phyloP scores from a whole-genome alignment of 2,888 invertebrate species.

The Dasysyrphus tricinctus region DNA sequence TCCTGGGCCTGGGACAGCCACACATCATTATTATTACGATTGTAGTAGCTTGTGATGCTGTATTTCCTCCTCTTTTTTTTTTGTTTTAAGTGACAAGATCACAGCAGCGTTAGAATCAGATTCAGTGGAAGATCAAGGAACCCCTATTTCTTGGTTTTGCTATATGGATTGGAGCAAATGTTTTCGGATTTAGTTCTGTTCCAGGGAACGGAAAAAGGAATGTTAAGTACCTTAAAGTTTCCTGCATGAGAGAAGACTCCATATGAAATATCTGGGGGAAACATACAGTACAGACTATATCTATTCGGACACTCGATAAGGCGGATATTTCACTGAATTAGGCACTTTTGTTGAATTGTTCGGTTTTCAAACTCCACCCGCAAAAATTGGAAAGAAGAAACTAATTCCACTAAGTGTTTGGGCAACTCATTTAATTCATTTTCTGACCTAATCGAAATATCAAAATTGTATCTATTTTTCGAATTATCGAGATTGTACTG shows the following conservation, averaged over 20 bases:
- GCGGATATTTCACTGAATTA: no score
- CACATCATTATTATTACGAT: slow-evolving; percentile 72
- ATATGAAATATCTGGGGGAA: slow-evolving; percentile 40
- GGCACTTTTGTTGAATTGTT: neutral
- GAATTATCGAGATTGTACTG: neutral
- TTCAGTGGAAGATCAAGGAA: slow-evolving; percentile 53
- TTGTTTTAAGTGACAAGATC: slow-evolving; percentile 25
- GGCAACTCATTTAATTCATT: neutral
- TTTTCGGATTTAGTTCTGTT: slow-evolving; percentile 40
- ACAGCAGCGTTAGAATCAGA: neutral
- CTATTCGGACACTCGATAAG: neutral
- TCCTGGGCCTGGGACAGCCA: slow-evolving; percentile 39
- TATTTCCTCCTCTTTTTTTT: slow-evolving; percentile 35
- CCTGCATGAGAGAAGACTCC: slow-evolving; percentile 35
- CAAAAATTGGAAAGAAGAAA: neutral
- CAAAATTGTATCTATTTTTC: neutral
- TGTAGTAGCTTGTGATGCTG: slow-evolving; percentile 64
- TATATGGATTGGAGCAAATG: slow-evolving; percentile 71
- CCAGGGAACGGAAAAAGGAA: slow-evolving; percentile 45
- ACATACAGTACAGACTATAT: neutral
- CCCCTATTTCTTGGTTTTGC: slow-evolving; percentile 68
- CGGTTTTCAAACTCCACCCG: neutral
- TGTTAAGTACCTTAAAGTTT: slow-evolving; percentile 65
- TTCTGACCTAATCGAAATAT: neutral
- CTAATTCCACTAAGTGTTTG: neutral